Conservation (phyloP, 2,888 invertebrate genomes). For the Stenchaetothrips biformis region DNA sequence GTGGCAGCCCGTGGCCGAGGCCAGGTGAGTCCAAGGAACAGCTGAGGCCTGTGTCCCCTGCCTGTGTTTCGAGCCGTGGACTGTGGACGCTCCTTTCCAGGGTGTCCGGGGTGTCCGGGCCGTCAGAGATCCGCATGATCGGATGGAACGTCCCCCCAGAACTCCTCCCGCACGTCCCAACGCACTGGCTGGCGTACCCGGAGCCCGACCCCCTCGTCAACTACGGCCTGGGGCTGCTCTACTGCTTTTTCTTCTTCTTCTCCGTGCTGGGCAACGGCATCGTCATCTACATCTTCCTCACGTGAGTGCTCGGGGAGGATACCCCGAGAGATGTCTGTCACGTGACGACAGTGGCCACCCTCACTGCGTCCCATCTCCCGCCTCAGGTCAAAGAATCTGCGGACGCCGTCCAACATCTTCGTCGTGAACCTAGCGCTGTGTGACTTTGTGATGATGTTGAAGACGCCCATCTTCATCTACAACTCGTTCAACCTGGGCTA, state of each 20-base stretch:
- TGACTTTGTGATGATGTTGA: conserved; percentile 83
- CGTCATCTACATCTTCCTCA: conserved; percentile 76
- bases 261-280: conserved; percentile 76
- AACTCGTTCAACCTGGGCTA: conserved; percentile 76
- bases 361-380: conserved; percentile 30
- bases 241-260: conserved; percentile 67
- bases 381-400: conserved; percentile 61
- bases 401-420: conserved; percentile 78
- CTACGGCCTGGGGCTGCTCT: conserved; percentile 71
- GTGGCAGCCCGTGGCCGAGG: conserved; percentile 37
- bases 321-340: not conserved
- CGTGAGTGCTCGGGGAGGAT: conserved; percentile 52
- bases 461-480: conserved; percentile 79
- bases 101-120: conserved; percentile 14
- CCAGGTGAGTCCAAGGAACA: conserved; percentile 30
- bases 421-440: conserved; percentile 76
- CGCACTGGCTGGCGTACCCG: conserved; percentile 72
- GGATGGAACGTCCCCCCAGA: conserved; percentile 69
- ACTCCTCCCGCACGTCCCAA: conserved; percentile 68
- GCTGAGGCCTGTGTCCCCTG: not conserved
- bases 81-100: not conserved
- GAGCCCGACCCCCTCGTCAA: conserved; percentile 79
- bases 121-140: conserved; percentile 31
- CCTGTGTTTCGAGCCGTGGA: not conserved
- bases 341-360: not conserved